Evolutionary conservation across 2,113 vertebrate genomes (phyloP), one percentile per base, ranked within the genome.

Genomic region (Athene cunicularia): DNA sequence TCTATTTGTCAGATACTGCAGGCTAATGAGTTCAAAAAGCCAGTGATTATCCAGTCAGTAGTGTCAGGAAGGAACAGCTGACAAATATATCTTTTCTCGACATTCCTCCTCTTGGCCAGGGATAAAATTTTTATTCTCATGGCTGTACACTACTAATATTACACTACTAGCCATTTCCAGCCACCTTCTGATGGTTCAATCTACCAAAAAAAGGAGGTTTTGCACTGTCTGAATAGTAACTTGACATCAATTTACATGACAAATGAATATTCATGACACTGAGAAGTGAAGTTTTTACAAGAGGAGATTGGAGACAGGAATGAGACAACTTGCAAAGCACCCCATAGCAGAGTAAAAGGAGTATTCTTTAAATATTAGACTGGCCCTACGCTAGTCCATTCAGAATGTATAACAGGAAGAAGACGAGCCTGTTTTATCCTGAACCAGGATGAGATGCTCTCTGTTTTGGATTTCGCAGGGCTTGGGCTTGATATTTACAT

Each of bases 401-500:
- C 49, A n/a, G 6, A 50, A 77, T 30, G 47, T 35, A 0, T 28
- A 62, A 26, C 16, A 86, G 81, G 81, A 76, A 82, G 93, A 88
- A 76, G 58, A 88, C 33, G n/a, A 90, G 70, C 85, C 49, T 92
- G 81, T 64, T 96, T 89, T 85, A 63, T 76, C 71, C 87, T 76
- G n/a, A 85, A 91, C 14, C 39, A 45, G 77, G 70, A 62, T 39
- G 66, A 88, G 74, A 82, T 94, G 91, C 81, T 87, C 82, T 83
- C 86, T 87, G 43, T 58, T 95, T 90, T 56, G 71, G 79, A 80
- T 95, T 96, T 93, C 87, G 76, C 62, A 94, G 71, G 43, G 85
- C 74, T 94, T 76, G 92, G 45, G 33, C 80, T 95, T 96, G 93
- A 73, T 97, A 96, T 96, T 96, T 96, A 93, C 92, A 66, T 94